phyloP scores from a whole-genome alignment of 2,113 vertebrate species.

The Rhadina sibilatrix region DNA sequence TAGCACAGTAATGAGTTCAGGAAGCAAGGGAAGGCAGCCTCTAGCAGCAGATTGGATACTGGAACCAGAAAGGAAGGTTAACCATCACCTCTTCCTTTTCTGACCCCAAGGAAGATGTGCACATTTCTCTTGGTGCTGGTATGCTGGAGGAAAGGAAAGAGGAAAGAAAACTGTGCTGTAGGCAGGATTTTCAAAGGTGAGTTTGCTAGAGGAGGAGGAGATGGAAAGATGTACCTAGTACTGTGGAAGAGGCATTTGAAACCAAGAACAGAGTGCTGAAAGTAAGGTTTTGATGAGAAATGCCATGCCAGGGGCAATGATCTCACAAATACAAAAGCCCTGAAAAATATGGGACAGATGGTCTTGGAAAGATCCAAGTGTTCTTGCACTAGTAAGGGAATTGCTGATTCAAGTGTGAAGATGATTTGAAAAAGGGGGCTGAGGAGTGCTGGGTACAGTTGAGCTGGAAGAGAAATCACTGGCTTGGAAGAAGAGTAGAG shows the following conservation, averaged over 20 bases:
- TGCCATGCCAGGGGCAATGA: neutral
- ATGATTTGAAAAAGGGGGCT: neutral
- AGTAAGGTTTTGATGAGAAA: neutral
- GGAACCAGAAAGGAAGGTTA: neutral
- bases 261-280: neutral
- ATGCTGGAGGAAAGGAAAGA: neutral
- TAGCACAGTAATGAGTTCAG: neutral
- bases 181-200: neutral
- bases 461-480: neutral
- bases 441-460: neutral
- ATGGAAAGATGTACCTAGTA: neutral
- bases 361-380: neutral
- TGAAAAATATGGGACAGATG: neutral
- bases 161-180: neutral
- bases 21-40: neutral
- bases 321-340: neutral
- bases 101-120: neutral
- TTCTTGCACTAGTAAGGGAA: neutral
- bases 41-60: neutral
- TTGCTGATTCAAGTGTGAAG: slow-evolving; percentile 3
- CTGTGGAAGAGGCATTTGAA: neutral
- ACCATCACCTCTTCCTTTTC: neutral
- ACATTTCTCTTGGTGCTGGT: neutral
- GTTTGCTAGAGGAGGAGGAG: neutral
- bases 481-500: neutral